phyloP scores from a whole-genome alignment of 2,888 invertebrate genomes.

The Tethea ocularis region DNA sequence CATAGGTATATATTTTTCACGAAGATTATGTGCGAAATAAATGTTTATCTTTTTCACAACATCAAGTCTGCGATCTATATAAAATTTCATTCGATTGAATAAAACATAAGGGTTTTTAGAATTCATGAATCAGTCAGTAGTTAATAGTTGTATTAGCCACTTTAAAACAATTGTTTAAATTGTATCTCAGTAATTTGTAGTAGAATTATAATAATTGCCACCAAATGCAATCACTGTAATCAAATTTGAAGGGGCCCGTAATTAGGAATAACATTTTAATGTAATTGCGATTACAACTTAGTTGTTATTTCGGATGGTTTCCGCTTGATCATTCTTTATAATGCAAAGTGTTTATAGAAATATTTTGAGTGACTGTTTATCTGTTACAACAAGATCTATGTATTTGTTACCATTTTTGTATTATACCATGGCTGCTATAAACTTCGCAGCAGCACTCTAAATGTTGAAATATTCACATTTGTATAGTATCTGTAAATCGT shows the following conservation, averaged over 20 bases:
- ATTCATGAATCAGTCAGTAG: neutral
- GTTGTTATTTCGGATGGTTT: conserved; percentile 36
- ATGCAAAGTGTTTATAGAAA: conserved; percentile 34
- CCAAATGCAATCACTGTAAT: conserved; percentile 22
- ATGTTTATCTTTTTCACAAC: conserved; percentile 14
- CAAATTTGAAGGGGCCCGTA: conserved; percentile 35
- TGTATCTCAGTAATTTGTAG: conserved; percentile 33
- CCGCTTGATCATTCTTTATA: conserved; percentile 51
- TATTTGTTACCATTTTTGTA: conserved; percentile 24
- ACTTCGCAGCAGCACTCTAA: conserved; percentile 29
- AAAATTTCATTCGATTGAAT: neutral
- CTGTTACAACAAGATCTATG: conserved; percentile 27
- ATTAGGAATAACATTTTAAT: conserved; percentile 34
- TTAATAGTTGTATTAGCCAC: conserved; percentile 20
- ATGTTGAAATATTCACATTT: conserved; percentile 33
- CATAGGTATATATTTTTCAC: conserved; percentile 40
- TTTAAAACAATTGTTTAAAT: conserved; percentile 39
- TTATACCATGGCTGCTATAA: conserved; percentile 22
- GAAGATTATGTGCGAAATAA: conserved; percentile 43
- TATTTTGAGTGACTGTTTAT: conserved; percentile 23
- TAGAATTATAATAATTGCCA: conserved; percentile 39
- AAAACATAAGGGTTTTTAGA: neutral
- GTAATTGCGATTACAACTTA: conserved; percentile 35
- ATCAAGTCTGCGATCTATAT: neutral
- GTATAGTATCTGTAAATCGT: neutral